These are phyloP conservation scores for Myopa testacea DNA, from an alignment of 2,888 invertebrate species.

Conservation along the genomic window DNA sequence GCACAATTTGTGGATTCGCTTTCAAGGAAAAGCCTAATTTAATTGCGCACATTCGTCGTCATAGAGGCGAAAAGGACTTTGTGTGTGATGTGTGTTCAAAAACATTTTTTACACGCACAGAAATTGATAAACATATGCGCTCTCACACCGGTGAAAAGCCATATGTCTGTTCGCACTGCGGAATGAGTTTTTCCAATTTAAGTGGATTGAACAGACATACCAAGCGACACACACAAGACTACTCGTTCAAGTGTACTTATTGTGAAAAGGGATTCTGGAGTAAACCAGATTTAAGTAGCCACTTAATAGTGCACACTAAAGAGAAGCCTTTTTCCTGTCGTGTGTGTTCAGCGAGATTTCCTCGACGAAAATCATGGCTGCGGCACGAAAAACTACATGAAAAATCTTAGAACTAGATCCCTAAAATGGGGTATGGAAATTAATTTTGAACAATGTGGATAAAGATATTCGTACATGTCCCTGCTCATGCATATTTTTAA, in stretches of 20 bases:
- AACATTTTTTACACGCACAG: conserved; percentile 58
- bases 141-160: conserved; percentile 62
- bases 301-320: not conserved
- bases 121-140: conserved; percentile 58
- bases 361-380: not conserved
- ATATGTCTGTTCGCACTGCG: conserved; percentile 56
- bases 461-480: too few relatives aligned
- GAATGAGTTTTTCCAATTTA: conserved; percentile 55
- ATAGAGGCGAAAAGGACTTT: conserved; percentile 53
- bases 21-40: conserved; percentile 47
- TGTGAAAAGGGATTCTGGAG: conserved; percentile 50
- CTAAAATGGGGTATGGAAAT: too few relatives aligned
- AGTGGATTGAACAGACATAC: conserved; percentile 59
- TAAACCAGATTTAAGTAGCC: not conserved
- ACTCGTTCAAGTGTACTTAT: conserved; percentile 53
- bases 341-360: not conserved
- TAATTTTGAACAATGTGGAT: too few relatives aligned
- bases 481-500: too few relatives aligned
- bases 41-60: conserved; percentile 40
- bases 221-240: conserved; percentile 57
- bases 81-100: conserved; percentile 59
- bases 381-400: not conserved
- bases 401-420: not conserved
- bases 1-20: conserved; percentile 41
- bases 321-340: not conserved